Evolutionary conservation across 2,797 vertebrate species (phyloP).

Genomic region (Odontamblyopus rebecca): DNA sequence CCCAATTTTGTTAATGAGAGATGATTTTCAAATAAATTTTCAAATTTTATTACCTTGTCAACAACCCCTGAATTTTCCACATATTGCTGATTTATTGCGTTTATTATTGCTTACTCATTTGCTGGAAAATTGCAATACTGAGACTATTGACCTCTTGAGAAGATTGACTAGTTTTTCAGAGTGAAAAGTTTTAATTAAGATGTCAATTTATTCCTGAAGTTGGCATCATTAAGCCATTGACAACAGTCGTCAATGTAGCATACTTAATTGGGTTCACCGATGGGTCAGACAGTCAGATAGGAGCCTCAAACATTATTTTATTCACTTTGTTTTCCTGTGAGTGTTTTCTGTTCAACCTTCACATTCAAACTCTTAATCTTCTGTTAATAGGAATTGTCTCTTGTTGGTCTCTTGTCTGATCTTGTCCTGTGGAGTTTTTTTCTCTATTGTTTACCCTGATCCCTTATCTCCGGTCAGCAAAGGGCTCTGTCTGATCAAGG

Average conservation of each 20-base stretch:
- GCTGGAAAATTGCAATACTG: neutral
- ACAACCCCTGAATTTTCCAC: neutral
- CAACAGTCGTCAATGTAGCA: slow-evolving; percentile 20
- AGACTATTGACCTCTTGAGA: neutral
- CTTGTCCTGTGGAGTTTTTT: slow-evolving; percentile 17
- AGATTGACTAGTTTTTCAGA: neutral
- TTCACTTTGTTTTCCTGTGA: neutral
- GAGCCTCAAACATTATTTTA: neutral
- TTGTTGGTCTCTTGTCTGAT: slow-evolving; percentile 18
- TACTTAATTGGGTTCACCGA: slow-evolving; percentile 30
- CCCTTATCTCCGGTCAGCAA: slow-evolving; percentile 53
- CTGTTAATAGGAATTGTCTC: neutral
- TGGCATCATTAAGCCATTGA: slow-evolving; percentile 30
- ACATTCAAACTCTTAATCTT: slow-evolving; percentile 9
- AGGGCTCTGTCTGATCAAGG: slow-evolving; percentile 24
- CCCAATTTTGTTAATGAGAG: no score
- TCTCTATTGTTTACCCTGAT: slow-evolving; percentile 36
- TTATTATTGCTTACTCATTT: neutral
- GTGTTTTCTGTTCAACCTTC: slow-evolving; percentile 1
- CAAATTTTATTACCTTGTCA: no score
- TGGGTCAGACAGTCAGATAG: neutral
- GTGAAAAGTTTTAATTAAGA: slow-evolving; percentile 3
- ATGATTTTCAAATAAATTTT: no score
- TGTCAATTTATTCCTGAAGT: slow-evolving; percentile 10
- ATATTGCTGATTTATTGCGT: neutral